Evolutionary conservation across 2,113 vertebrate species (phyloP).

Genomic region (Pavo muticus): DNA sequence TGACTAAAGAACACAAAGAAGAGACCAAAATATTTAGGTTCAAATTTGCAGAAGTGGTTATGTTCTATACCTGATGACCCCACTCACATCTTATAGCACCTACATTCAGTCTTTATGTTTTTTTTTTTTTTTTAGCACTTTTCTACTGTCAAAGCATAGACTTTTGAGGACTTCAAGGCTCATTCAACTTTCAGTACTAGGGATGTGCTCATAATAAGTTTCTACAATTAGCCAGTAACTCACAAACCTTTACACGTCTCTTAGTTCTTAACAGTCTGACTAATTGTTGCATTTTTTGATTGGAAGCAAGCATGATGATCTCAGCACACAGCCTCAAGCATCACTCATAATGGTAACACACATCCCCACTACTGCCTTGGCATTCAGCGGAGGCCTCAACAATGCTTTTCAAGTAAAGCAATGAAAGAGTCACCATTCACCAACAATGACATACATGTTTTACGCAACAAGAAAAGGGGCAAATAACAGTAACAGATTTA

Average conservation of each 20-base stretch:
- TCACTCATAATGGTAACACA: background rate
- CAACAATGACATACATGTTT: fast-evolving
- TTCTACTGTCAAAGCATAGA: background rate
- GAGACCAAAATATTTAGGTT: background rate
- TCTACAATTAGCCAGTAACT: background rate
- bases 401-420: background rate
- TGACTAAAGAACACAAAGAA: conserved; percentile 52
- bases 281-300: fast-evolving
- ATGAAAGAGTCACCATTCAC: background rate
- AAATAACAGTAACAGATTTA: background rate
- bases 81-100: background rate
- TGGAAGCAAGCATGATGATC: background rate
- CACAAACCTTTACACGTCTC: background rate
- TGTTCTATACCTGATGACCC: fast-evolving
- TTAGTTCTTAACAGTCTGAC: background rate
- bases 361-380: background rate
- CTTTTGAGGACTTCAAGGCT: background rate
- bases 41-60: background rate
- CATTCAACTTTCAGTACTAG: background rate
- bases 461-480: background rate
- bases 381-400: background rate
- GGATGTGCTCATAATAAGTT: background rate
- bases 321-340: background rate
- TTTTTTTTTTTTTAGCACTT: background rate
- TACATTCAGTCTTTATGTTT: background rate